phyloP scores from a whole-genome alignment of 2,888 invertebrate species.

The Hypena proboscidalis region DNA sequence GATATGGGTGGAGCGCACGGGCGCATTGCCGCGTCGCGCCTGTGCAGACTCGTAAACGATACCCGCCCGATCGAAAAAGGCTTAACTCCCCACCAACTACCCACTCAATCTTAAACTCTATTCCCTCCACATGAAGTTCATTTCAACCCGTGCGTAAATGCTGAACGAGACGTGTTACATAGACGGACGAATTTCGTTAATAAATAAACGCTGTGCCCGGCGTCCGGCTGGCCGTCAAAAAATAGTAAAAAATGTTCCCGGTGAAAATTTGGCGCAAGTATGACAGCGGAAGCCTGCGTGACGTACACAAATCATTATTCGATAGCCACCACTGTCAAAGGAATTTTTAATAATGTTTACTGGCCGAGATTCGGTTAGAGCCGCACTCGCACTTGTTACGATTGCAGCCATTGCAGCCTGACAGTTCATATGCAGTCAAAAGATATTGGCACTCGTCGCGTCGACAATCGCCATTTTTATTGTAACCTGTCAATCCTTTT shows the following conservation, averaged over 20 bases:
- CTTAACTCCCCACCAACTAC: slow-evolving; percentile 41
- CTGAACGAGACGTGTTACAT: slow-evolving; percentile 65
- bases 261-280: slow-evolving; percentile 81
- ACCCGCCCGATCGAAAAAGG: slow-evolving; percentile 54
- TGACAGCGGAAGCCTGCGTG: slow-evolving; percentile 73
- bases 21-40: slow-evolving; percentile 75
- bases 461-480: slow-evolving; percentile 48
- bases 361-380: slow-evolving; percentile 66
- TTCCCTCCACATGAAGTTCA: slow-evolving; percentile 46
- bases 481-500: slow-evolving; percentile 60
- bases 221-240: slow-evolving; percentile 69
- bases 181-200: slow-evolving; percentile 82
- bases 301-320: slow-evolving; percentile 79
- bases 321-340: slow-evolving; percentile 75
- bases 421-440: slow-evolving; percentile 49
- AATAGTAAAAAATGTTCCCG: slow-evolving; percentile 69
- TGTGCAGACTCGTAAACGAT: slow-evolving; percentile 80
- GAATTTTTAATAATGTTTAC: slow-evolving; percentile 81
- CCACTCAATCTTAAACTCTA: slow-evolving; percentile 53
- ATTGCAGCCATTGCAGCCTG: slow-evolving; percentile 42
- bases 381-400: slow-evolving; percentile 60
- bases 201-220: slow-evolving; percentile 81
- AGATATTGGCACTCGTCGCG: slow-evolving; percentile 51
- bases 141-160: slow-evolving; percentile 30
- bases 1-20: slow-evolving; percentile 82